Evolutionary conservation across 2,797 vertebrate species (phyloP), one percentile per base, ranked within the genome.

Genomic region (Steatocranus sp.): DNA sequence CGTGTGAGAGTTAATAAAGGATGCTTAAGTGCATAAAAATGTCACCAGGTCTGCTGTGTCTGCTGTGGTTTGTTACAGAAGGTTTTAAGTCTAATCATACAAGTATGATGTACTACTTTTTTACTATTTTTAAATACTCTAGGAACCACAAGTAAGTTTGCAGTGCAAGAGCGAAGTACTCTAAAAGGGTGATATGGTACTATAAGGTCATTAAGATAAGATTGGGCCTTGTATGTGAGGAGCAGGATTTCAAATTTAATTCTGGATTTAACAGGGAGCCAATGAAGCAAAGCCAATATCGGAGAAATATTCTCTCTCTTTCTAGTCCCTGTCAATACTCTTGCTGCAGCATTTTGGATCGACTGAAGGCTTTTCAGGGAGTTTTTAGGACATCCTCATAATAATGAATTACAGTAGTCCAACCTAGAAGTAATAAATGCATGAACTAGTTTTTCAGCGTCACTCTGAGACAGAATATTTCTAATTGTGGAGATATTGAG

Each of bases 271-370:
- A 58, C 30, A 58, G 17, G 17, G 2, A 58, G 30, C 30, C 17
- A 34, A 7, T 58, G 17, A 58, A 58, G 54, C 0, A 2, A 32
- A 32, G 54, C 54, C 27, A 32, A 11, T 3, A 32, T 2, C 0
- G 9, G 54, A 11, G 54, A 58, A 18, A 58, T 58, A 0, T 32
- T 2, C 54, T 58, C 9, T 30, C 27, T 18, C 27, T 3, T 32
- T 32, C 27, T 32, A 32, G 30, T 58, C 56, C 54, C 30, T 58
- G 54, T 34, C 17, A 58, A 0, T 0, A 58, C 54, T 34, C 54
- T 58, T 18, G 54, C 54, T 34, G 54, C 1, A 34, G 56, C 56
- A 34, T 34, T n/a, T n/a, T 58, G 56, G 10, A 11, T 34, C 0
- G 0, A 1, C 17, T 58, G 17, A 58, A 58, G 17, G 56, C 2